phyloP scores from a whole-genome alignment of 2,113 vertebrate species.

The Dissostichus mawsoni region DNA sequence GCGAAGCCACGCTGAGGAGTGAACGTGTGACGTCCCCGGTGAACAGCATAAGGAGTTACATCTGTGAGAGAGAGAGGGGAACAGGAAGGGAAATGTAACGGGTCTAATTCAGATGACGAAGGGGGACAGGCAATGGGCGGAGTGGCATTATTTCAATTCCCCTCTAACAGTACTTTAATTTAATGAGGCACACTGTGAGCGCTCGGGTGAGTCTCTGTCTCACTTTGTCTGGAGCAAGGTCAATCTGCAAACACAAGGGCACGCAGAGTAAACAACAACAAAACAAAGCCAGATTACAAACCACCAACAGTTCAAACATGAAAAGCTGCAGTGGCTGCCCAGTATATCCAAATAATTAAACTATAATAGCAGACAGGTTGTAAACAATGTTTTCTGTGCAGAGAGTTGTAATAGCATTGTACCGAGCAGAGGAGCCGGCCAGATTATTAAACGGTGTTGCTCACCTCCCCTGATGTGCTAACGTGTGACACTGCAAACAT shows the following conservation, averaged over 20 bases:
- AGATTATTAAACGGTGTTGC: slow-evolving; percentile 66
- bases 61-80: slow-evolving; percentile 48
- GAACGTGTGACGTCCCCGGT: slow-evolving; percentile 36
- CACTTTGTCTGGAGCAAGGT: slow-evolving; percentile 78
- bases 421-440: slow-evolving; percentile 35
- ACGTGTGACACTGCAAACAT: slow-evolving; percentile 67
- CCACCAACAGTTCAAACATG: slow-evolving; percentile 66
- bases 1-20: slow-evolving; percentile 32
- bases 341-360: slow-evolving; percentile 65
- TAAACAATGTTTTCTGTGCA: slow-evolving; percentile 58
- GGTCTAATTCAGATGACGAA: slow-evolving; percentile 69
- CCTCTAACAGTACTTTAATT: slow-evolving; percentile 73
- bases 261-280: slow-evolving; percentile 55
- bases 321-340: slow-evolving; percentile 50
- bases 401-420: slow-evolving; percentile 56
- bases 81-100: slow-evolving; percentile 37
- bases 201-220: slow-evolving; percentile 57
- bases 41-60: slow-evolving; percentile 55
- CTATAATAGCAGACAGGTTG: slow-evolving; percentile 58
- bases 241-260: slow-evolving; percentile 71
- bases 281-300: slow-evolving; percentile 69
- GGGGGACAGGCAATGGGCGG: slow-evolving; percentile 60
- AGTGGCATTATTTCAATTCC: slow-evolving; percentile 69
- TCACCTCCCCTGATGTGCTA: slow-evolving; percentile 71
- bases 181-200: slow-evolving; percentile 72